A percentile compares a stretch with the other conserved stretches of the same genome.
phyloP scores from a whole-genome alignment of 1,140 invertebrate species.

The Drosophila trapezifrons region DNA sequence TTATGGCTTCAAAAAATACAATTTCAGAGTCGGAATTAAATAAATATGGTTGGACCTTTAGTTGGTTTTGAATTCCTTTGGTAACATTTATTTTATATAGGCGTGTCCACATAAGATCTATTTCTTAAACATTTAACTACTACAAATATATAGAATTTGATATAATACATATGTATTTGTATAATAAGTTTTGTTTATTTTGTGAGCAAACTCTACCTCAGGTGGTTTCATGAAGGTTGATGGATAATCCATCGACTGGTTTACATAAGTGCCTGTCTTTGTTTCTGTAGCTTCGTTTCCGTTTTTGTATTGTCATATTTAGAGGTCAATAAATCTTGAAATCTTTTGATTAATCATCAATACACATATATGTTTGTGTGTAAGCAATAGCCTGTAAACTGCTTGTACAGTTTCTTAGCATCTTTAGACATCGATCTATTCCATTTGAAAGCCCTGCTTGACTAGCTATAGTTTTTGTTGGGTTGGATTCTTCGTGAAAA shows the following conservation, averaged over 20 bases:
- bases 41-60: constrained; percentile 3
- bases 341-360: constrained; percentile 47
- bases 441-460: constrained; percentile 45
- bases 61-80: constrained; percentile 11
- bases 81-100: constrained; percentile 46
- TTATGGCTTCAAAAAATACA: not conserved
- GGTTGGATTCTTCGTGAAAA: not conserved
- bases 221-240: constrained; percentile 55
- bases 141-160: constrained; percentile 47
- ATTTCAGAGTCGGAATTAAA: not conserved
- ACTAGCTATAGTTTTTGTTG: constrained; percentile 50
- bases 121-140: constrained; percentile 51
- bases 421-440: constrained; percentile 42
- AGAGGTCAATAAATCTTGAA: constrained; percentile 66
- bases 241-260: constrained; percentile 30
- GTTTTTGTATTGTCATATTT: constrained; percentile 71
- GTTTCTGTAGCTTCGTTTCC: constrained; percentile 14
- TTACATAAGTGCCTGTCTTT: constrained; percentile 9
- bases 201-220: constrained; percentile 50
- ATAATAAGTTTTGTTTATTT: constrained; percentile 26
- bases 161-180: constrained; percentile 45
- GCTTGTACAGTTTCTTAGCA: constrained; percentile 37
- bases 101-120: constrained; percentile 46
- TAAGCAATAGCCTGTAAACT: constrained; percentile 15
- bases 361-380: not conserved